Base-by-base conservation (phyloP, 2,797 vertebrate genomes). In the Lagodon rhomboides region DNA sequence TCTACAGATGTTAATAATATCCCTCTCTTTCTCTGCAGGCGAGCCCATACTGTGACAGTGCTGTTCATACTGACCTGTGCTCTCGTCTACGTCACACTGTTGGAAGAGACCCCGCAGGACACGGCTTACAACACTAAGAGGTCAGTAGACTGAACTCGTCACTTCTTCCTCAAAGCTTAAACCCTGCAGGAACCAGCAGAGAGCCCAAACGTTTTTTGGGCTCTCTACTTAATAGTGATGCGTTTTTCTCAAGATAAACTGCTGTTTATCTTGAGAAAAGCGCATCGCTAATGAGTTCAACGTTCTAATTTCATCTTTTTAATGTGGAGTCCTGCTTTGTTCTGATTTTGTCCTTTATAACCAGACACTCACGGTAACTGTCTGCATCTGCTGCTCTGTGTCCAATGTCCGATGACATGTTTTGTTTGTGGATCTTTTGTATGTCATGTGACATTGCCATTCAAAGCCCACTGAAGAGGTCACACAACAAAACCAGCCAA, bases 81-180 rank as follows among this genome's bases (percentile, higher is more conserved):
- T 0, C 91, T 99, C 61, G 98, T 97, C 84, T 99, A 99, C 16
- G 96, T 99, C 84, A 99, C 98, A 0, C 91, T 99, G 75, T 91
- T 99, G 90, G 98, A 99, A 74, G 98, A 99, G 91, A 99, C 98
- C 0, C 98, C 98, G 0, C 98, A 97, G 79, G 97, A 99, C 86
- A 99, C 98, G 0, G 95, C 98, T 73, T 99, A 97, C 91, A 99
- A 99, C 86, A 97, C 96, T 12, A 99, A 99, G 92, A 97, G 98
- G 98, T 99, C 87, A 89, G 93, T 76, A 11, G 15, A 25, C n/a
- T 60, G 23, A 18, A 0, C 15, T 20, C 20, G 1, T 64, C 34
- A 30, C 54, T 67, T 85, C 62, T 62, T 73, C 53, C 41, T 15
- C 15, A 4, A 25, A 73, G 43, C n/a, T 54, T 65, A 69, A 76